Evolutionary conservation across 2,888 invertebrate genomes (phyloP).

Genomic region (Gasteruption jaculator): DNA sequence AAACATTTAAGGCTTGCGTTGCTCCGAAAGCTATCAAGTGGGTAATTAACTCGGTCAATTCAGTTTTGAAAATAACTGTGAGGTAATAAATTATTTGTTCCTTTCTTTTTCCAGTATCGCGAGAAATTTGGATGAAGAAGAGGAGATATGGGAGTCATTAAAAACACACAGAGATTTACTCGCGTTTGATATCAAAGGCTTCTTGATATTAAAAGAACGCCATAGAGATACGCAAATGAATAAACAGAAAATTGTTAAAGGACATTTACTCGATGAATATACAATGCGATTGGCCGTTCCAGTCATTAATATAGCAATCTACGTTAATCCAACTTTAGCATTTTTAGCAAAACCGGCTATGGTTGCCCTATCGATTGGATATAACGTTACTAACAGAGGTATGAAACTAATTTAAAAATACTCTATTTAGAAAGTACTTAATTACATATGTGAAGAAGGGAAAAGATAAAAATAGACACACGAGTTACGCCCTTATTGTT

Average conservation of each 20-base stretch:
- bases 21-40: slow-evolving; percentile 19
- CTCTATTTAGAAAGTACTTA: too few species aligned
- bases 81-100: background rate
- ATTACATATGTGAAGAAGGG: too few species aligned
- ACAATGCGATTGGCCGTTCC: slow-evolving; percentile 70
- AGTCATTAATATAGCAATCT: slow-evolving; percentile 67
- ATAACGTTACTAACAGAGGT: slow-evolving; percentile 16
- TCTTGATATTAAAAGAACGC: slow-evolving; percentile 34
- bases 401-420: slow-evolving; percentile 26
- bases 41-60: background rate
- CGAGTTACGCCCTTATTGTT: too few species aligned
- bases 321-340: slow-evolving; percentile 71
- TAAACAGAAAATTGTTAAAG: slow-evolving; percentile 44
- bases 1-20: slow-evolving; percentile 30
- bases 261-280: slow-evolving; percentile 61
- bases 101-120: slow-evolving; percentile 12
- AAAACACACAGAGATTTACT: slow-evolving; percentile 42
- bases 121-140: slow-evolving; percentile 38
- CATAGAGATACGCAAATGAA: slow-evolving; percentile 30
- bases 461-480: too few species aligned
- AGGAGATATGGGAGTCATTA: slow-evolving; percentile 38
- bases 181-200: slow-evolving; percentile 31
- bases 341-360: slow-evolving; percentile 65
- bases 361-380: slow-evolving; percentile 22
- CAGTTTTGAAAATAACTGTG: background rate